Evolutionary conservation across 2,888 invertebrate species (phyloP).

Genomic region (Paralinhomoeus sp.): DNA sequence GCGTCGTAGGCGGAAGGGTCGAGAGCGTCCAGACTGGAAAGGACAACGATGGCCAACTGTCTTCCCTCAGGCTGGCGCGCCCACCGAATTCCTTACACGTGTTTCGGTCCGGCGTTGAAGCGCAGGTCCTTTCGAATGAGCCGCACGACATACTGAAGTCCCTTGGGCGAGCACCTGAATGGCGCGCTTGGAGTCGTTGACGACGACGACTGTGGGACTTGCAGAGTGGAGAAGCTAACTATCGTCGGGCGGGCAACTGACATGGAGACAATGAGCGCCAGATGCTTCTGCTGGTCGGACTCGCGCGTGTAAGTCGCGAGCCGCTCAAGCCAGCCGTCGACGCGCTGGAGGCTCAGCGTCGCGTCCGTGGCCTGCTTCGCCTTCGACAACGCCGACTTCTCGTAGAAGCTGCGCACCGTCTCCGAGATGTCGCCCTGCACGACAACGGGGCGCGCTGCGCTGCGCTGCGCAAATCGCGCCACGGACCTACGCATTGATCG

Average conservation of each 20-base stretch:
- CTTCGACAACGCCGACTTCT: slow-evolving; percentile 14
- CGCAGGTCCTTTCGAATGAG: slow-evolving; percentile 70
- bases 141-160: slow-evolving; percentile 60
- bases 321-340: slow-evolving; percentile 47
- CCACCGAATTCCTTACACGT: slow-evolving; percentile 48
- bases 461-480: too few relatives aligned
- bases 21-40: slow-evolving; percentile 46
- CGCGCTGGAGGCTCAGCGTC: slow-evolving; percentile 45
- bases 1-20: slow-evolving; percentile 64
- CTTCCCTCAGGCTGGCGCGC: too few relatives aligned
- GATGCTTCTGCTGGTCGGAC: slow-evolving; percentile 56
- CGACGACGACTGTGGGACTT: too few relatives aligned
- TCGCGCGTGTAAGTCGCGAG: slow-evolving; percentile 56
- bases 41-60: background rate
- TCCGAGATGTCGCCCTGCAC: slow-evolving; percentile 56
- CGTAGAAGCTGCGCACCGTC: slow-evolving; percentile 54
- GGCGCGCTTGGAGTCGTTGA: too few relatives aligned
- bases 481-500: slow-evolving; percentile 44
- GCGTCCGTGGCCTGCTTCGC: slow-evolving; percentile 32
- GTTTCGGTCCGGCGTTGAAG: slow-evolving; percentile 75
- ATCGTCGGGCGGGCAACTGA: slow-evolving; percentile 14
- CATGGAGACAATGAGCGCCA: slow-evolving; percentile 44
- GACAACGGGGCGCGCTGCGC: too few relatives aligned
- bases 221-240: too few relatives aligned
- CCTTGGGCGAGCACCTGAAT: slow-evolving; percentile 30